Percentiles rank a stretch among this genome's conserved stretches.
These are phyloP conservation scores for Habropoda laboriosa DNA, from an alignment of 1,140 invertebrate genomes.

Conservation along the genomic window DNA sequence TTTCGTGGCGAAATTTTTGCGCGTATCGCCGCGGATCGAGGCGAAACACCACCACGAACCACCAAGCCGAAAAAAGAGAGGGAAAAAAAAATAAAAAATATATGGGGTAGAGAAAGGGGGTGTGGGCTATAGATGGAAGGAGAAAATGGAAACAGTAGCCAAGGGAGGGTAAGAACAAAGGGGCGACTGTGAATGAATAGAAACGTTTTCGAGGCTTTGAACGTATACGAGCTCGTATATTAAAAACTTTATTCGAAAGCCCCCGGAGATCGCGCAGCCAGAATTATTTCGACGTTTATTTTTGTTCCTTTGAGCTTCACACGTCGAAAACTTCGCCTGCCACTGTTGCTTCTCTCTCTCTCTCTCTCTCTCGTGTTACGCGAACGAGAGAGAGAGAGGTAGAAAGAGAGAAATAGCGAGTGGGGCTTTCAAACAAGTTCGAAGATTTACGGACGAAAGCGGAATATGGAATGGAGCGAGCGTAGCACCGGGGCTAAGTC, in stretches of 20 bases:
- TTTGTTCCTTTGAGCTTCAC: constrained; percentile 53
- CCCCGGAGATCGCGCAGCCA: constrained; percentile 38
- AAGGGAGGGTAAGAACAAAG: constrained; percentile 53
- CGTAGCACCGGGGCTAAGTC: constrained; percentile 17
- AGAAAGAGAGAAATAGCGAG: background rate
- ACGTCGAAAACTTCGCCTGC: constrained; percentile 36
- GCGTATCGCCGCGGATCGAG: background rate
- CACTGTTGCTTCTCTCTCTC: no score
- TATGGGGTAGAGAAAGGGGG: background rate
- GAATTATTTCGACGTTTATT: constrained; percentile 60
- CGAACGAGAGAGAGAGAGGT: no score
- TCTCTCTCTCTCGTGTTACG: background rate
- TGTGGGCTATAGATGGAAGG: no score
- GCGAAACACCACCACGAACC: background rate
- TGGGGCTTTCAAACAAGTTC: constrained; percentile 41
- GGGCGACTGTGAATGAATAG: constrained; percentile 50
- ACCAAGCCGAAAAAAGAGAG: background rate
- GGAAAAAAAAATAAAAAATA: background rate
- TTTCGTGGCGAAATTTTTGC: constrained; percentile 43
- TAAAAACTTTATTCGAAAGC: constrained; percentile 56
- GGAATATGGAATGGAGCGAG: constrained; percentile 42
- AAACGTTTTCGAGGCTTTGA: constrained; percentile 54
- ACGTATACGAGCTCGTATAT: constrained; percentile 52
- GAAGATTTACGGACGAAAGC: constrained; percentile 51
- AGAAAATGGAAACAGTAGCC: constrained; percentile 32